phyloP scores from a whole-genome alignment of 2,113 vertebrate species.

The Isichthys henryi region DNA sequence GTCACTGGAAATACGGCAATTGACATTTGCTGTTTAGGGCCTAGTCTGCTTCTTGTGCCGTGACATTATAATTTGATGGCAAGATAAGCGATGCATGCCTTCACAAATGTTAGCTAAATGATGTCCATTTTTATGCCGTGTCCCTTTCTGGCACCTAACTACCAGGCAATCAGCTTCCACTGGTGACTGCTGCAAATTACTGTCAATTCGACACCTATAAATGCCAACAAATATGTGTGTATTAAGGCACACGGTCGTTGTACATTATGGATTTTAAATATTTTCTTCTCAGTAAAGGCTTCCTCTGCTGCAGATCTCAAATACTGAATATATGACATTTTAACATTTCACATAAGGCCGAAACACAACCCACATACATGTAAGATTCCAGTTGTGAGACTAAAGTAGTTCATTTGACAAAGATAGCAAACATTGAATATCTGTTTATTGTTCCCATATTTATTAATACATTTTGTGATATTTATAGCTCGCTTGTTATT shows the following conservation, averaged over 20 bases:
- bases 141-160: slow-evolving; percentile 42
- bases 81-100: slow-evolving; percentile 70
- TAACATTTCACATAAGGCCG: neutral
- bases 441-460: neutral
- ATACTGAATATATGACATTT: neutral
- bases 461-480: neutral
- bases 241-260: neutral
- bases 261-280: neutral
- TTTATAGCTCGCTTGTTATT: neutral
- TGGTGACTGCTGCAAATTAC: neutral
- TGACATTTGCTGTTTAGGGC: slow-evolving; percentile 64
- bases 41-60: slow-evolving; percentile 33
- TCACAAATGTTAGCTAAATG: slow-evolving; percentile 80
- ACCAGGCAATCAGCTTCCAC: neutral
- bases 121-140: slow-evolving; percentile 51
- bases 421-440: neutral
- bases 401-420: neutral
- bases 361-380: neutral
- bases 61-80: slow-evolving; percentile 35
- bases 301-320: neutral
- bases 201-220: neutral
- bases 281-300: neutral
- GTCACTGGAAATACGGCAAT: slow-evolving; percentile 73
- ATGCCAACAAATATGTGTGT: neutral
- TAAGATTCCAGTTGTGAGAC: neutral